Evolutionary conservation across 2,113 vertebrate species (phyloP).

Genomic region (Aspiorhynchus laticeps): DNA sequence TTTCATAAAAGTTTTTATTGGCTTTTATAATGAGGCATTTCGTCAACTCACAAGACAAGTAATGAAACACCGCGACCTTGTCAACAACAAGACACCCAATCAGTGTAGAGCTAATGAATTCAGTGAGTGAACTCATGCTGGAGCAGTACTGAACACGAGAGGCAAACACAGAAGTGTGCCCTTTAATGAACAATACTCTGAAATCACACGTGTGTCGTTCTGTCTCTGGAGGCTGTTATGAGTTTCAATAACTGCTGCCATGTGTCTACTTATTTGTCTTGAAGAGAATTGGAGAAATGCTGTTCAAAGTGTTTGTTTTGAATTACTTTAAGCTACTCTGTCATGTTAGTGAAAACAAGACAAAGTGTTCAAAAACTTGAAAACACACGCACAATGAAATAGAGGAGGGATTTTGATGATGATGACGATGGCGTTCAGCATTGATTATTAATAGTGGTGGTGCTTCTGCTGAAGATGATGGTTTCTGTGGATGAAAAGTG

Average conservation of each 20-base stretch:
- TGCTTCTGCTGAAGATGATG: background rate
- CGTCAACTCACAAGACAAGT: background rate
- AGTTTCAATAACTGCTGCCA: conserved; percentile 38
- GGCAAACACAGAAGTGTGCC: background rate
- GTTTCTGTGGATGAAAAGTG: background rate
- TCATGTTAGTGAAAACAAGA: conserved; percentile 21
- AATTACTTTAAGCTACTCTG: conserved; percentile 23
- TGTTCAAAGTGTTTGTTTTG: conserved; percentile 30
- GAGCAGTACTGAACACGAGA: background rate
- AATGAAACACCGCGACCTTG: background rate
- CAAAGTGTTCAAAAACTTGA: background rate
- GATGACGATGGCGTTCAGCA: background rate
- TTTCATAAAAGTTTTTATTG: background rate
- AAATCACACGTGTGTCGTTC: conserved; percentile 20
- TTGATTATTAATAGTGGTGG: background rate
- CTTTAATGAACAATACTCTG: background rate
- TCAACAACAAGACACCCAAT: background rate
- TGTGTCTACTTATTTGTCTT: conserved; percentile 19
- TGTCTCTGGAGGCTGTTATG: conserved; percentile 31
- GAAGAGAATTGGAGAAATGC: conserved; percentile 25
- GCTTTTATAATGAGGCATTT: conserved; percentile 2
- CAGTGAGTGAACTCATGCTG: background rate
- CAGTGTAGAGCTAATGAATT: background rate
- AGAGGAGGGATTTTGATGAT: background rate
- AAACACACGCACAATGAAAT: background rate